These are phyloP conservation scores for Cerceris ruficornis DNA, from an alignment of 2,888 invertebrate genomes.

Conservation along the genomic window DNA sequence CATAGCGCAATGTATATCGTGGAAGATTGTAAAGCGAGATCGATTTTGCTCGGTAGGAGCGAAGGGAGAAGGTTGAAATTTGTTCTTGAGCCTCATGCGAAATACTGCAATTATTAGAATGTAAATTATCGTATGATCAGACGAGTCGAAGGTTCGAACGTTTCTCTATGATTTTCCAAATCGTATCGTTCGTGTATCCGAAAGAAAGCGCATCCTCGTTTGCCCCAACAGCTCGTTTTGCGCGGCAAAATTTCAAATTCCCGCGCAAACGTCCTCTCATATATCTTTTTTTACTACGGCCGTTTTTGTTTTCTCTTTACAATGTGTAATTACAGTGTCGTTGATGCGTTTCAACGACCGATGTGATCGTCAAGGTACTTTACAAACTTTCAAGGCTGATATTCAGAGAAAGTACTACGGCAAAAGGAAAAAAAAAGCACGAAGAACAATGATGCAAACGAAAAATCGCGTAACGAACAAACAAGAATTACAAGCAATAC, in stretches of 20 bases:
- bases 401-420: constrained; percentile 8
- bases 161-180: not conserved
- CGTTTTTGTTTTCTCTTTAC: not conserved
- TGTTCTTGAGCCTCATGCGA: not conserved
- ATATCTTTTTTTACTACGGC: not conserved
- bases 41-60: constrained; percentile 1
- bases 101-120: too few relatives aligned
- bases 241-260: not conserved
- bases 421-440: not conserved
- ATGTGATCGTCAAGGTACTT: constrained; percentile 36
- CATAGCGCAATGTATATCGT: constrained; percentile 21
- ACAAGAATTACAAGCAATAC: not conserved
- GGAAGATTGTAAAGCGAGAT: constrained; percentile 16
- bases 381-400: constrained; percentile 8
- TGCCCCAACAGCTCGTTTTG: not conserved
- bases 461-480: not conserved
- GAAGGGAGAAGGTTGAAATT: constrained; percentile 2
- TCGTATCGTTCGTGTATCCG: too few relatives aligned
- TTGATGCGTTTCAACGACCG: constrained; percentile 15
- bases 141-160: not conserved
- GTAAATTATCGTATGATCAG: too few relatives aligned
- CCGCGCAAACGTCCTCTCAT: not conserved
- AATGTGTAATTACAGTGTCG: not conserved
- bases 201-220: not conserved
- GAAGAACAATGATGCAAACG: not conserved